Conservation (phyloP, 1,140 invertebrate species). For the Bombus superbus region DNA sequence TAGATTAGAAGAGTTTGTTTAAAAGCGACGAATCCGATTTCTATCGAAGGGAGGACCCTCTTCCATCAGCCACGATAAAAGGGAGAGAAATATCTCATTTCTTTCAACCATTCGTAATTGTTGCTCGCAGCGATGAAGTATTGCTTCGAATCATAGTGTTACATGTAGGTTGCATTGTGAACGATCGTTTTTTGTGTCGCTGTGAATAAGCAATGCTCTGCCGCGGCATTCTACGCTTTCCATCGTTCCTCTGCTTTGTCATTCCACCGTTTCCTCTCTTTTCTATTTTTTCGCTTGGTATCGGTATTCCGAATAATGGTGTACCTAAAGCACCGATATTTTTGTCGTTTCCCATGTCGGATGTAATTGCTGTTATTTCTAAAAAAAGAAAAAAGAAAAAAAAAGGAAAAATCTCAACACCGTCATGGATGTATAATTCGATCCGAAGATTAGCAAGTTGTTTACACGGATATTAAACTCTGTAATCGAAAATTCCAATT, state of each 20-base stretch:
- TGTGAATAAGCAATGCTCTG: background rate
- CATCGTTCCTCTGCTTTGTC: background rate
- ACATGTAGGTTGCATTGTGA: background rate
- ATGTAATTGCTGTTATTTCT: background rate
- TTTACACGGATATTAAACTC: slow-evolving; percentile 15
- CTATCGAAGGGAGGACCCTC: background rate
- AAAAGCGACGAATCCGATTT: background rate
- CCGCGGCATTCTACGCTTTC: background rate
- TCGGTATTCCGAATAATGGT: background rate
- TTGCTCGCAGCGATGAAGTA: background rate
- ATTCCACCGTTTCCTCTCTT: background rate
- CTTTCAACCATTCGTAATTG: background rate
- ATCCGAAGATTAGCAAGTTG: slow-evolving; percentile 25
- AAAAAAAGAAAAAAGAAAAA: background rate
- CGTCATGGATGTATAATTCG: background rate
- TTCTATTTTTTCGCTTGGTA: background rate
- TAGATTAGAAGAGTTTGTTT: background rate
- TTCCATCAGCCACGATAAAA: background rate
- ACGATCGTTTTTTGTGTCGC: background rate
- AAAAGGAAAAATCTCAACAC: background rate
- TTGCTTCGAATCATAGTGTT: too few relatives aligned
- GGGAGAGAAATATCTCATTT: background rate
- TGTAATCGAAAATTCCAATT: slow-evolving; percentile 45
- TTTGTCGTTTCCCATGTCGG: background rate
- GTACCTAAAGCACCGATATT: background rate